Evolutionary conservation across 2,888 invertebrate species (phyloP), one percentile per base, ranked within the genome.

Genomic region (Acrocera orbiculus): DNA sequence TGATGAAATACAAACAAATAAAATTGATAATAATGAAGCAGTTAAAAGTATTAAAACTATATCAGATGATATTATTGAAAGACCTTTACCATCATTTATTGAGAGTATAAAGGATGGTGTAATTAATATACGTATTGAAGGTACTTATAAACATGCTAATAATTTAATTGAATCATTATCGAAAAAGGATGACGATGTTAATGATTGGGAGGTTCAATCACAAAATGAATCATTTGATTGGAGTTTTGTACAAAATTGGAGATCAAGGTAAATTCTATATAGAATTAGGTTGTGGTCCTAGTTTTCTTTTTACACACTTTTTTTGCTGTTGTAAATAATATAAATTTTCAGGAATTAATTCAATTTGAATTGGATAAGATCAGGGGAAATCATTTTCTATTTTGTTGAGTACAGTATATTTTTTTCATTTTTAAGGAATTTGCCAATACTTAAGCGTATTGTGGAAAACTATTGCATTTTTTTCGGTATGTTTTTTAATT

Each of bases 181-280:
- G 30, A 36, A 37, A 15, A 42, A 38, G 36, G 14, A 13, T 4
- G 51, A 50, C 32, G 54, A 54, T 38, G 56, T 57, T 38, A 53
- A 54, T 44, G 53, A 54, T 53, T 54, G 55, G 27, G 47, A 56
- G 48, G 57, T 62, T 39, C 61, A 61, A 39, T 59, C 63, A 45
- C 58, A 54, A 37, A 60, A 56, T 40, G 65, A 63, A 47, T 61
- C 67, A 42, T 72, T 71, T 41, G 76, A 76, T 52, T 76, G 76
- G 76, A 76, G 76, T 50, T 76, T 75, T 52, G 76, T 76, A 30
- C 76, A 76, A 54, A 70, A 71, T 50, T 76, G 76, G 76, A 65
- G 76, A 49, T 67, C 71, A 58, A 67, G 74, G 74, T 74, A 59
- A 25, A 13, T 11, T n/a, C 10, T 2, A 8, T 5, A 19, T 19